A percentile compares a stretch with the other conserved stretches of the same genome.
Evolutionary conservation across 2,888 invertebrate genomes (phyloP).

Genomic region (Pseudoips prasinana): DNA sequence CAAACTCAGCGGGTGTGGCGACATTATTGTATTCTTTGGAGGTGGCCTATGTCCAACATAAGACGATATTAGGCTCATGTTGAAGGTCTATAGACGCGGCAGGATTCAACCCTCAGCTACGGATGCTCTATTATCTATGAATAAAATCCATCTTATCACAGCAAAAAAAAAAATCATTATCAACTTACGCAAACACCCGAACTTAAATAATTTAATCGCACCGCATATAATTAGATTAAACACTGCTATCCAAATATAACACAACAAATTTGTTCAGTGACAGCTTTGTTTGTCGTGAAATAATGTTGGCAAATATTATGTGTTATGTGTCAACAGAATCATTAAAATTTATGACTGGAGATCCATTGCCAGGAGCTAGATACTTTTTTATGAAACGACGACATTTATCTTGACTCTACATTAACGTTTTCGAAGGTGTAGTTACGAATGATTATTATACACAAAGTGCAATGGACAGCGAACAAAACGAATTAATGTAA

Average conservation of each 20-base stretch:
- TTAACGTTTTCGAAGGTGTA: slow-evolving; percentile 8
- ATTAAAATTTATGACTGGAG: slow-evolving; percentile 63
- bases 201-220: slow-evolving; percentile 63
- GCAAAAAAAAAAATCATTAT: slow-evolving; percentile 35
- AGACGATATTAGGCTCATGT: too few relatives aligned
- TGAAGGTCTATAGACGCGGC: too few relatives aligned
- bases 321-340: slow-evolving; percentile 53
- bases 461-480: slow-evolving; percentile 18
- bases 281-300: slow-evolving; percentile 62
- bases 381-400: slow-evolving; percentile 7
- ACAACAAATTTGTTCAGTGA: slow-evolving; percentile 69
- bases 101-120: too few relatives aligned
- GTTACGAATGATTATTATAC: slow-evolving; percentile 6
- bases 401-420: slow-evolving; percentile 2
- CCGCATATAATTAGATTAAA: slow-evolving; percentile 60
- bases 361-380: slow-evolving; percentile 38
- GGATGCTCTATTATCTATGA: too few relatives aligned
- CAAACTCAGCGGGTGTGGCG: too few relatives aligned
- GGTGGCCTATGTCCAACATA: too few relatives aligned
- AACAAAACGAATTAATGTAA: slow-evolving; percentile 7
- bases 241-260: slow-evolving; percentile 63
- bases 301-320: slow-evolving; percentile 68
- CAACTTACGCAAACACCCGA: slow-evolving; percentile 45
- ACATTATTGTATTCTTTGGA: too few relatives aligned
- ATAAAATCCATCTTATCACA: too few relatives aligned